phyloP scores from a whole-genome alignment of 2,888 invertebrate species.

The Eledona agricola region DNA sequence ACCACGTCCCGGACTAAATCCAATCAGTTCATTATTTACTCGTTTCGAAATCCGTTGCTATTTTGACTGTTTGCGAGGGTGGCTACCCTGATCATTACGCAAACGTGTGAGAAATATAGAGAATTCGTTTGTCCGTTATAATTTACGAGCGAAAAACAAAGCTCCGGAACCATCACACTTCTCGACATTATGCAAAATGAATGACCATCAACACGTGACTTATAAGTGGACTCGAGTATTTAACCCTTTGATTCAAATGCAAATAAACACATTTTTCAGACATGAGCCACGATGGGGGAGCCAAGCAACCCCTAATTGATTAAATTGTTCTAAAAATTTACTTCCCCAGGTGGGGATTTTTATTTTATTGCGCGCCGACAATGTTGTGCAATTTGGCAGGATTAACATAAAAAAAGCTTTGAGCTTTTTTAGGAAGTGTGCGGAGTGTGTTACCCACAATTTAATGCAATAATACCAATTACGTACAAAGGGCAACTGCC shows the following conservation, averaged over 20 bases:
- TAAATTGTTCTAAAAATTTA: constrained; percentile 15
- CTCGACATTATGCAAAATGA: constrained; percentile 29
- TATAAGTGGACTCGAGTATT: constrained; percentile 36
- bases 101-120: constrained; percentile 31
- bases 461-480: constrained; percentile 54
- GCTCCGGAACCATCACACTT: not conserved
- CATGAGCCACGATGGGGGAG: constrained; percentile 20
- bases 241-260: constrained; percentile 46
- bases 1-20: constrained; percentile 47
- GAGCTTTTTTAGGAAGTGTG: constrained; percentile 38
- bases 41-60: constrained; percentile 53
- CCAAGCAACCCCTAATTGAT: constrained; percentile 18
- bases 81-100: constrained; percentile 31
- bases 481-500: constrained; percentile 53
- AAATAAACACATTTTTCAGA: constrained; percentile 40
- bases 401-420: constrained; percentile 39
- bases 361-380: constrained; percentile 33
- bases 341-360: constrained; percentile 14
- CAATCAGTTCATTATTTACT: constrained; percentile 57
- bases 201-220: constrained; percentile 38
- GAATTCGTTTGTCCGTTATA: constrained; percentile 10
- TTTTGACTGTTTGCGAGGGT: constrained; percentile 55
- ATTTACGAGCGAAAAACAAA: too few relatives aligned
- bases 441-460: constrained; percentile 44
- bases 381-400: constrained; percentile 40